Evolutionary conservation across 2,888 invertebrate species (phyloP).

Genomic region (Clostera curtula): DNA sequence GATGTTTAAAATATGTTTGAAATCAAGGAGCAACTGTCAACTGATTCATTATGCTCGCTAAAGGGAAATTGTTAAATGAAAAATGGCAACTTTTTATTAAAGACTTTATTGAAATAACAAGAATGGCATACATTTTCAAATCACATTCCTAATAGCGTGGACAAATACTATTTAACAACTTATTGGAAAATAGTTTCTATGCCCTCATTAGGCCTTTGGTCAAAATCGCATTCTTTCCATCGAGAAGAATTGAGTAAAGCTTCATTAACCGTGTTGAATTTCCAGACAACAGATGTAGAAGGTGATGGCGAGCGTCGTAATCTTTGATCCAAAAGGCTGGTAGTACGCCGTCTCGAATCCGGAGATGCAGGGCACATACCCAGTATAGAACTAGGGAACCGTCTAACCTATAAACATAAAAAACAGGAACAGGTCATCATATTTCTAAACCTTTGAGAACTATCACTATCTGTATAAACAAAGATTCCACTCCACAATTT

Average conservation of each 20-base stretch:
- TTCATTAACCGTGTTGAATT: slow-evolving; percentile 63
- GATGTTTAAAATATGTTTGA: slow-evolving; percentile 27
- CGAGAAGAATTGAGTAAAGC: slow-evolving; percentile 46
- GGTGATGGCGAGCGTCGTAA: slow-evolving; percentile 37
- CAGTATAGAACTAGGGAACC: slow-evolving; percentile 26
- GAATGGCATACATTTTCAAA: slow-evolving; percentile 8
- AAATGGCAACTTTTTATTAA: no score
- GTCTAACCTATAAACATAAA: slow-evolving; percentile 30
- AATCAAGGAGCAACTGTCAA: slow-evolving; percentile 4
- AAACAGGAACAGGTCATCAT: no score
- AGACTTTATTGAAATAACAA: slow-evolving; percentile 15
- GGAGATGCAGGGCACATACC: slow-evolving; percentile 50
- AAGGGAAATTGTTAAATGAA: no score
- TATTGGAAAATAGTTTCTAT: slow-evolving; percentile 16
- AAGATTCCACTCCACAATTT: no score
- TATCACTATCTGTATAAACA: no score
- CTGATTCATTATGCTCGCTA: not conserved
- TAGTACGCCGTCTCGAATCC: slow-evolving; percentile 42
- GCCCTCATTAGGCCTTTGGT: slow-evolving; percentile 27
- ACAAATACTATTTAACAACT: not conserved
- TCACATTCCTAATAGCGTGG: not conserved
- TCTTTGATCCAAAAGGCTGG: slow-evolving; percentile 46
- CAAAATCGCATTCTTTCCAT: slow-evolving; percentile 54
- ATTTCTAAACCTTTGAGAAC: no score
- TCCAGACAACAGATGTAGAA: slow-evolving; percentile 39